phyloP scores from a whole-genome alignment of 2,797 vertebrate species.

The Phalanger gymnotis region DNA sequence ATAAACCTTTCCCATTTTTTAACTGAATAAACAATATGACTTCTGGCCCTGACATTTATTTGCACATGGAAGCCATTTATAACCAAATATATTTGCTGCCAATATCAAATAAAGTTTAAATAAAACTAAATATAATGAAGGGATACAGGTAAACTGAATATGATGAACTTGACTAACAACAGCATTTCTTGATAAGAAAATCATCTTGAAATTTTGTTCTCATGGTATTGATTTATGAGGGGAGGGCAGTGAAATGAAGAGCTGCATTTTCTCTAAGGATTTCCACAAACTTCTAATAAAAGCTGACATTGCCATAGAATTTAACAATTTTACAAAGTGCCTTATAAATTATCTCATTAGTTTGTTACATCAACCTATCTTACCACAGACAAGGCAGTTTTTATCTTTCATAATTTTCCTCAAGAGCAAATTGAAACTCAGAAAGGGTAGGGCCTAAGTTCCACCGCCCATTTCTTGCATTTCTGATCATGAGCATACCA shows the following conservation, averaged over 20 bases:
- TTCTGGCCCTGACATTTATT: slow-evolving; percentile 47
- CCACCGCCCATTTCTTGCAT: not conserved
- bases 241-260: not conserved
- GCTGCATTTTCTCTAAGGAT: not conserved
- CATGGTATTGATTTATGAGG: not conserved
- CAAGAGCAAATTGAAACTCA: not conserved
- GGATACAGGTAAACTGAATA: not conserved
- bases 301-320: not conserved
- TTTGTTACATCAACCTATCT: not conserved
- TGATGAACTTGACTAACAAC: not conserved
- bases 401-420: not conserved
- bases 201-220: not conserved
- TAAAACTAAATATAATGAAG: not conserved
- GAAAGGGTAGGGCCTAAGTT: not conserved
- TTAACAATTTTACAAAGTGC: not conserved
- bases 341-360: not conserved
- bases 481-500: not conserved
- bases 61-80: not conserved
- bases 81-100: not conserved
- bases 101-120: not conserved
- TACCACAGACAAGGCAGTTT: not conserved
- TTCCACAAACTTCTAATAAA: not conserved
- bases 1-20: slow-evolving; percentile 39
- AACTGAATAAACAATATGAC: not conserved
- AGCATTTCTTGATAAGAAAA: slow-evolving; percentile 40